Conservation (phyloP, 2,888 invertebrate genomes). For the Campoplex nolae region DNA sequence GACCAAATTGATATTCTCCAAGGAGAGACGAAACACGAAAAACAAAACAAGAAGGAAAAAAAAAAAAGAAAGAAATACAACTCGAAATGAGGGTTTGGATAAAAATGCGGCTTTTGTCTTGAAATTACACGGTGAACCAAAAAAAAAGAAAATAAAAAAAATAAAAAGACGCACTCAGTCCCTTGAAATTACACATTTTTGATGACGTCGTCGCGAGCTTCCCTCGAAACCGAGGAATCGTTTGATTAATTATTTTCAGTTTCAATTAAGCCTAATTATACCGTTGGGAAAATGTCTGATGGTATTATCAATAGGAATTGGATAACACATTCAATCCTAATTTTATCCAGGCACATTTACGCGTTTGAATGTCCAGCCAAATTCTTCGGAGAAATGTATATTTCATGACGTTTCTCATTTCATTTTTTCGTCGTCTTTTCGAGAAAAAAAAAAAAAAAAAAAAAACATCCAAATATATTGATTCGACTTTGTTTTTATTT, state of each 20-base stretch:
- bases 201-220: neutral
- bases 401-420: neutral
- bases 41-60: neutral
- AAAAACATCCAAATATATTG: no score
- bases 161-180: neutral
- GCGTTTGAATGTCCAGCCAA: neutral
- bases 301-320: neutral
- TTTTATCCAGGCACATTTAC: neutral
- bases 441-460: neutral
- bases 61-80: slow-evolving; percentile 2
- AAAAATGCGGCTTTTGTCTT: slow-evolving; percentile 30
- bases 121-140: neutral
- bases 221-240: neutral
- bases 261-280: slow-evolving; percentile 19
- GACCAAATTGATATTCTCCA: slow-evolving; percentile 42
- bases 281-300: neutral
- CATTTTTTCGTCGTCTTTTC: neutral
- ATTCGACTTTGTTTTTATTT: no score
- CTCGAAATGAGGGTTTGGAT: slow-evolving; percentile 35
- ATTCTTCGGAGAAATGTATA: neutral
- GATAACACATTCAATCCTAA: neutral
- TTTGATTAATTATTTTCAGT: slow-evolving; percentile 33
- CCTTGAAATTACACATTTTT: slow-evolving; percentile 23
- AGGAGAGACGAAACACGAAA: neutral
- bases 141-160: neutral